phyloP scores from a whole-genome alignment of 2,888 invertebrate species.

The Tinea trinotella region DNA sequence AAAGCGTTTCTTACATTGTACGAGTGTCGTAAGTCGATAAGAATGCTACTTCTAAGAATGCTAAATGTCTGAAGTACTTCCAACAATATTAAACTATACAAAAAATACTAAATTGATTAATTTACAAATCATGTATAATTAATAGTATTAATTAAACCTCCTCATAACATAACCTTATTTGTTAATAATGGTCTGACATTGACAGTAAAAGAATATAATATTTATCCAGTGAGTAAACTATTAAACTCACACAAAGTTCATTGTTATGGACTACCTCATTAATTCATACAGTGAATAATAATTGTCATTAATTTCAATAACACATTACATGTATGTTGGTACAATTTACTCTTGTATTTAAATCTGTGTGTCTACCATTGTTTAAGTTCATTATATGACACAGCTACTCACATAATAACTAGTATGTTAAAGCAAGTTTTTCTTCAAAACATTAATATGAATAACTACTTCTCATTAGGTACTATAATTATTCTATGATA shows the following conservation, averaged over 20 bases:
- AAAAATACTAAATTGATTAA: no score
- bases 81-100: no score
- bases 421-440: constrained; percentile 23
- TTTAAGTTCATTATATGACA: neutral
- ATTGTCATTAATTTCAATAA: neutral
- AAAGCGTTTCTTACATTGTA: no score
- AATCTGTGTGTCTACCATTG: neutral
- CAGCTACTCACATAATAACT: neutral
- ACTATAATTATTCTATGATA: constrained; percentile 31
- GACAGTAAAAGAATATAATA: neutral
- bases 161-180: no score
- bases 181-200: no score
- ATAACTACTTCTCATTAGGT: constrained; percentile 31
- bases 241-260: neutral
- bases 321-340: neutral
- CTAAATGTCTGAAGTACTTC: no score
- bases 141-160: no score
- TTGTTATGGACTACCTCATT: neutral
- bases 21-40: no score
- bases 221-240: neutral
- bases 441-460: constrained; percentile 36
- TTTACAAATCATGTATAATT: no score
- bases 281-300: neutral
- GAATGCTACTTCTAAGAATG: no score
- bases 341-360: neutral